A percentile compares a stretch with the other conserved stretches of the same genome.
Evolutionary conservation across 2,113 vertebrate species (phyloP).

Genomic region (Corapipo altera): DNA sequence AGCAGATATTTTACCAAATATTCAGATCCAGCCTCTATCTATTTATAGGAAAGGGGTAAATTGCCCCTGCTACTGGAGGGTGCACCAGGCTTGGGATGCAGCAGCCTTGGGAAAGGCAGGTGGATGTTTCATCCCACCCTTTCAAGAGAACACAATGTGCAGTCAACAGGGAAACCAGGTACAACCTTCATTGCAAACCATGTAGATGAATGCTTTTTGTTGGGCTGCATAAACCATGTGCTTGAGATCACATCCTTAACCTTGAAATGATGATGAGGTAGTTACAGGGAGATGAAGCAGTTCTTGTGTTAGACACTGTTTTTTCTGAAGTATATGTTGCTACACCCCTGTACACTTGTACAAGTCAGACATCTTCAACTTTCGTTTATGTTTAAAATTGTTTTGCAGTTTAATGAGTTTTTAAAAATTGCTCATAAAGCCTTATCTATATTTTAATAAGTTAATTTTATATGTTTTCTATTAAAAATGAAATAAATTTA

Average conservation of each 20-base stretch:
- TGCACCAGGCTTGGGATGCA: rapidly evolving
- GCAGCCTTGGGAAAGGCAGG: neutral
- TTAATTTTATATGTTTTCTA: neutral
- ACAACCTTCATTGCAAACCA: rapidly evolving
- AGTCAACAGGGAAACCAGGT: neutral
- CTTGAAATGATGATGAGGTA: neutral
- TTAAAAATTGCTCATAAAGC: neutral
- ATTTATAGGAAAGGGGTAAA: neutral
- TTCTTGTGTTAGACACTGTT: neutral
- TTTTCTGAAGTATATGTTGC: neutral
- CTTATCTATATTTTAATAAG: neutral
- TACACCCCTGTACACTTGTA: neutral
- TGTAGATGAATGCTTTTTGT: neutral
- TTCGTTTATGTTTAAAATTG: neutral
- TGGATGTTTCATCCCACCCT: neutral
- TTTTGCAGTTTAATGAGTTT: neutral
- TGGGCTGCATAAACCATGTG: neutral
- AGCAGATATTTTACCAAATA: neutral
- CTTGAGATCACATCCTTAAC: neutral
- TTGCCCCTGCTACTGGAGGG: neutral
- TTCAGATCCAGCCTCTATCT: neutral
- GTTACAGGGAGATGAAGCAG: neutral
- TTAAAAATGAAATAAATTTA: neutral
- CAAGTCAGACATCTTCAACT: neutral
- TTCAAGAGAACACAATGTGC: rapidly evolving